Base-by-base conservation (phyloP, 2,797 vertebrate species). In the Epinephelus coioides region DNA sequence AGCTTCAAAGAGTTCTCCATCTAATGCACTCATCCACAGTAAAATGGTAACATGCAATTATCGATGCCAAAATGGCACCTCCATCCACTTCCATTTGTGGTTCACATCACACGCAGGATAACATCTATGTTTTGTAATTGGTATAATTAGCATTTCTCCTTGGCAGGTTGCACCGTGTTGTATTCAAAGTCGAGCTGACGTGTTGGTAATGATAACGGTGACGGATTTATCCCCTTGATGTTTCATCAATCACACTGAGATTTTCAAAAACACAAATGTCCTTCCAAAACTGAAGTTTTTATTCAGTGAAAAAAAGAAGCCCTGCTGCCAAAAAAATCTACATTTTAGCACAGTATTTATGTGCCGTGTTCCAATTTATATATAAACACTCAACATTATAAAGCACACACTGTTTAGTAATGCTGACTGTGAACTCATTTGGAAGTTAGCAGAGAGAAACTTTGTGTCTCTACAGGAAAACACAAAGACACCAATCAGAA, bases 61-160 rank as follows among this genome's bases (percentile, higher is more conserved):
- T 88, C 30, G 69, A 77, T 56, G 83, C 78, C 86, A 85, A 84
- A 91, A 91, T 87, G 89, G 82, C 86, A 82, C 81, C 88, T 82
- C 84, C 73, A 76, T 90, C 86, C 86, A 75, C 83, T 79, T 91
- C 92, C 90, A 89, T 90, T 90, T 86, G 88, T 77, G 81, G 75
- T 77, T 91, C 88, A 79, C 88, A 86, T 87, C 82, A 80, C 86
- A 86, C 73, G 2, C 50, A 73, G 88, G 81, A 81, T 83, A 90
- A 85, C 91, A 86, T 88, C 89, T 80, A 82, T 90, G 88, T 89
- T 90, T 86, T 74, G 86, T 91, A 91, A 94, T 93, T 94, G 90
- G 88, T 44, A 21, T 89, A 84, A 91, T 92, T 93, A 92, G 88
- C 89, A 87, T 91, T 89, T 91, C 86, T 92, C 87, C 83, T 85